phyloP scores from a whole-genome alignment of 2,113 vertebrate species.

The Nothoprocta perdicaria region DNA sequence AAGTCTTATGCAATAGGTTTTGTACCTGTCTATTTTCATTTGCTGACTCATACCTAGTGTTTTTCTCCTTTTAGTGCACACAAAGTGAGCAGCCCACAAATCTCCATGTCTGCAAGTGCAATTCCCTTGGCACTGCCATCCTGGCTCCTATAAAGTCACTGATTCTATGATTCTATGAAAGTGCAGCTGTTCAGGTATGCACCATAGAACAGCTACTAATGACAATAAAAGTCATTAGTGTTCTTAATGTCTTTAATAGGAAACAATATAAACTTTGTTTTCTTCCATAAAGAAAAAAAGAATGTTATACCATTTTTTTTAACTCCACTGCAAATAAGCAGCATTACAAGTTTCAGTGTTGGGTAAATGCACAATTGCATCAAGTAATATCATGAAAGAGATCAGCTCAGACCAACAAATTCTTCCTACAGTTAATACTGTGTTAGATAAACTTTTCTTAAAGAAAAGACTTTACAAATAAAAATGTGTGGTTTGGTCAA shows the following conservation, averaged over 20 bases:
- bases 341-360: neutral
- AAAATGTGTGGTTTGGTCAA: neutral
- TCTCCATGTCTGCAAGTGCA: neutral
- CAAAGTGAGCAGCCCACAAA: neutral
- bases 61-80: neutral
- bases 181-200: fast-evolving
- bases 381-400: neutral
- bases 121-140: fast-evolving
- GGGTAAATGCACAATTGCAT: neutral
- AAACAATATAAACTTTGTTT: neutral
- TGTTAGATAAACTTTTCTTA: neutral
- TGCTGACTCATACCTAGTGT: neutral
- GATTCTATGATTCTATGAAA: neutral
- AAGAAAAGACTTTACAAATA: neutral
- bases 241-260: neutral
- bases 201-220: neutral
- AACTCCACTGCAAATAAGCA: neutral
- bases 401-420: neutral
- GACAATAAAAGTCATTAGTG: neutral
- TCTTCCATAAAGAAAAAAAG: neutral
- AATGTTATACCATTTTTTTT: neutral
- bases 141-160: neutral
- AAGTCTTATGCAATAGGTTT: neutral
- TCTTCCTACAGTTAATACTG: neutral
- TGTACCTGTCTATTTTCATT: neutral